phyloP scores from a whole-genome alignment of 2,797 vertebrate species.

The Sebastes hubbsi region DNA sequence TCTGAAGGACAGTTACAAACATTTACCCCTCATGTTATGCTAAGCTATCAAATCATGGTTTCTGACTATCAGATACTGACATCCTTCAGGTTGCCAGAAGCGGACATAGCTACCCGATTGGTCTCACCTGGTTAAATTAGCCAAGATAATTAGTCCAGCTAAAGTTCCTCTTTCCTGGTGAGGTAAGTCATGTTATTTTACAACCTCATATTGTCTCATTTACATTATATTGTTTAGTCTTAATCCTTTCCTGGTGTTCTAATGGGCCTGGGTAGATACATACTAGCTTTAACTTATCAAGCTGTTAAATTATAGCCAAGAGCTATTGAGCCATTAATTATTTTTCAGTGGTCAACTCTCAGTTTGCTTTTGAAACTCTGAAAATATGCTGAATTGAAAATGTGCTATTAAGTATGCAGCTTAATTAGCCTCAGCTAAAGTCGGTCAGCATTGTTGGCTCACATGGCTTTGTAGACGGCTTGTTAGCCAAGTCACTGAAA shows the following conservation, averaged over 20 bases:
- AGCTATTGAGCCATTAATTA: not conserved
- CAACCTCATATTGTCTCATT: not conserved
- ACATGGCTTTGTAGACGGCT: constrained; percentile 16
- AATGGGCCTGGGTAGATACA: not conserved
- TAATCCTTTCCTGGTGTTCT: not conserved
- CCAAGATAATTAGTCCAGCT: not conserved
- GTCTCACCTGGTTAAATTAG: not conserved
- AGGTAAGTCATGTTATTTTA: not conserved
- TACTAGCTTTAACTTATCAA: not conserved
- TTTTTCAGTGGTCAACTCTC: not conserved
- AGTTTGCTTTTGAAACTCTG: not conserved
- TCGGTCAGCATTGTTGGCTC: constrained; percentile 14
- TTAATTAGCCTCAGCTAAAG: constrained; percentile 34
- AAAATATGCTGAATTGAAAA: constrained; percentile 22
- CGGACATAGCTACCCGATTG: not conserved
- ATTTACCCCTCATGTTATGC: not conserved
- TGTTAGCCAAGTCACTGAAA: constrained; percentile 33
- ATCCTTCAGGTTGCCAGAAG: not conserved
- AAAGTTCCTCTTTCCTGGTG: not conserved
- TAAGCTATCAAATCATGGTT: not conserved
- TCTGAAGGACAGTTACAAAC: not conserved
- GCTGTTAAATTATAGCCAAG: not conserved
- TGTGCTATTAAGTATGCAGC: constrained; percentile 4
- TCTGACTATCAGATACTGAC: not conserved
- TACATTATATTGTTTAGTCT: not conserved